phyloP scores from a whole-genome alignment of 1,140 invertebrate genomes.

The Apis dorsata region DNA sequence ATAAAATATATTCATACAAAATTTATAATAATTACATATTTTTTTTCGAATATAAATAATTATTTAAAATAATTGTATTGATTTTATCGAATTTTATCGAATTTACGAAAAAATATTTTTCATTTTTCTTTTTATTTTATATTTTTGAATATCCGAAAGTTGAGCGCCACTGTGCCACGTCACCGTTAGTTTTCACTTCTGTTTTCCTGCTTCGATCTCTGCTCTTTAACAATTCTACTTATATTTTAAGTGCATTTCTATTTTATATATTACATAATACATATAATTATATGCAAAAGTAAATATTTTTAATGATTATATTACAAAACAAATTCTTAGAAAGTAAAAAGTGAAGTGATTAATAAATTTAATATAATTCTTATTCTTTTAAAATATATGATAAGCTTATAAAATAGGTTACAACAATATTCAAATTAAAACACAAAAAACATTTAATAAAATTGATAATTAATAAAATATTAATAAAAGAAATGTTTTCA shows the following conservation, averaged over 20 bases:
- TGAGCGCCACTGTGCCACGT: constrained; percentile 73
- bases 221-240: constrained; percentile 46
- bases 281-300: neutral
- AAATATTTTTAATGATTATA: neutral
- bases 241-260: constrained; percentile 32
- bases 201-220: constrained; percentile 48
- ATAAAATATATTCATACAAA: neutral
- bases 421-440: neutral
- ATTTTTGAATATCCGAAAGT: constrained; percentile 57
- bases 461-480: neutral
- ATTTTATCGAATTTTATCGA: too few species aligned
- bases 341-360: neutral
- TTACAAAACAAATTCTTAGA: neutral
- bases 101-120: neutral
- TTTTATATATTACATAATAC: neutral
- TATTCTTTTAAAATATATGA: neutral
- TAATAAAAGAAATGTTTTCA: neutral
- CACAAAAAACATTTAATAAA: neutral
- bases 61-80: neutral
- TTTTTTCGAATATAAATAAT: neutral
- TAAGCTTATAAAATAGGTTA: too few species aligned
- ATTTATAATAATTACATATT: neutral
- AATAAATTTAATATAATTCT: neutral
- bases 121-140: too few species aligned
- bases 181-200: constrained; percentile 73